Evolutionary conservation across 1,140 invertebrate species (phyloP).

Genomic region (Magallana gigas): DNA sequence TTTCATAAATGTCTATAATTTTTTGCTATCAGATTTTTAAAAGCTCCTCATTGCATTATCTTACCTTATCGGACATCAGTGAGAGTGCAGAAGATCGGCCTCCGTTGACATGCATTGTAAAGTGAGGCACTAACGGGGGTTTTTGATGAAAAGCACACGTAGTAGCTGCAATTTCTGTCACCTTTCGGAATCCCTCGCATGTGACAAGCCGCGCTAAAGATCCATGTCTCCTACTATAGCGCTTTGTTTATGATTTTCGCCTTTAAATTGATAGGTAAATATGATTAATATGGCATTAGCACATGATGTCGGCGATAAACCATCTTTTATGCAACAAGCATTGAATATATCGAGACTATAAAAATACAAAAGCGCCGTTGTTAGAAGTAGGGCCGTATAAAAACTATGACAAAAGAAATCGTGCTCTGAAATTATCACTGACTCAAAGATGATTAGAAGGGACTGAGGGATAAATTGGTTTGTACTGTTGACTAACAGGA

Average conservation of each 20-base stretch:
- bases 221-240: neutral
- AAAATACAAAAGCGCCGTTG: neutral
- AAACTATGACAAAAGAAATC: neutral
- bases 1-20: neutral
- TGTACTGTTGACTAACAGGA: neutral
- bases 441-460: neutral
- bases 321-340: conserved; percentile 16
- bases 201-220: neutral
- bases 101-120: conserved; percentile 14
- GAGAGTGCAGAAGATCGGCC: neutral
- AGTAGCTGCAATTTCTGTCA: conserved; percentile 20
- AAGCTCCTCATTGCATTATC: neutral
- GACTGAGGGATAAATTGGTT: neutral
- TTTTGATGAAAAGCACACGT: conserved; percentile 20
- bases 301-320: conserved; percentile 4
- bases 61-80: neutral
- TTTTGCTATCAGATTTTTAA: neutral
- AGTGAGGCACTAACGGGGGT: neutral
- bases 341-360: conserved; percentile 17
- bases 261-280: conserved; percentile 21
- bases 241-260: conserved; percentile 31
- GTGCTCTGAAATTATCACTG: neutral
- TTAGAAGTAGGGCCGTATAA: neutral
- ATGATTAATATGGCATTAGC: conserved; percentile 23
- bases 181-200: neutral